These are phyloP conservation scores for Ardeotis arabs DNA, from an alignment of 2,113 vertebrate species.

Conservation along the genomic window DNA sequence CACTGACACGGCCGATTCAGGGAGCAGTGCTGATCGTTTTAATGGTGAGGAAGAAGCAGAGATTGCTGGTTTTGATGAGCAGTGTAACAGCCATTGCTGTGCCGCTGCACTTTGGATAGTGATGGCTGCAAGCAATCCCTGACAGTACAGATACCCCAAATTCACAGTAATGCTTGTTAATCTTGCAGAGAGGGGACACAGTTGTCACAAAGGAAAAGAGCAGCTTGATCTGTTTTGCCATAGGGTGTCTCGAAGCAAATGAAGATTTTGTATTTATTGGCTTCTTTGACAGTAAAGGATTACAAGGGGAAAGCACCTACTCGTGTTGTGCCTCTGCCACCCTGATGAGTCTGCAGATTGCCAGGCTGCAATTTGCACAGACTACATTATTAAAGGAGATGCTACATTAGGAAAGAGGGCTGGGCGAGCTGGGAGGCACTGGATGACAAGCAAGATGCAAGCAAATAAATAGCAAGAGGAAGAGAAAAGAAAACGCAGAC, in stretches of 20 bases:
- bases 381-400: background rate
- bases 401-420: background rate
- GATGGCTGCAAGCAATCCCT: background rate
- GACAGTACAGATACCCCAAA: background rate
- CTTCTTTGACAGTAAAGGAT: background rate
- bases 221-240: slow-evolving; percentile 7
- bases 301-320: background rate
- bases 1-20: background rate
- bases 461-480: background rate
- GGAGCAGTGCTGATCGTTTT: background rate
- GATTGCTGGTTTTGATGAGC: background rate
- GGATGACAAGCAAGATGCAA: background rate
- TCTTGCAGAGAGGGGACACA: background rate
- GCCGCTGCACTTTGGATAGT: background rate
- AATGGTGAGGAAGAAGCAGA: background rate
- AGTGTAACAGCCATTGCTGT: background rate
- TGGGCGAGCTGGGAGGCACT: background rate
- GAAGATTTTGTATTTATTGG: background rate
- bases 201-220: background rate
- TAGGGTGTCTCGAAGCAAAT: background rate
- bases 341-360: background rate
- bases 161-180: background rate
- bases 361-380: background rate
- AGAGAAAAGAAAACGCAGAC: background rate
- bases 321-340: background rate